Evolutionary conservation across 2,888 invertebrate species (phyloP).

Genomic region (Ophraella communa): DNA sequence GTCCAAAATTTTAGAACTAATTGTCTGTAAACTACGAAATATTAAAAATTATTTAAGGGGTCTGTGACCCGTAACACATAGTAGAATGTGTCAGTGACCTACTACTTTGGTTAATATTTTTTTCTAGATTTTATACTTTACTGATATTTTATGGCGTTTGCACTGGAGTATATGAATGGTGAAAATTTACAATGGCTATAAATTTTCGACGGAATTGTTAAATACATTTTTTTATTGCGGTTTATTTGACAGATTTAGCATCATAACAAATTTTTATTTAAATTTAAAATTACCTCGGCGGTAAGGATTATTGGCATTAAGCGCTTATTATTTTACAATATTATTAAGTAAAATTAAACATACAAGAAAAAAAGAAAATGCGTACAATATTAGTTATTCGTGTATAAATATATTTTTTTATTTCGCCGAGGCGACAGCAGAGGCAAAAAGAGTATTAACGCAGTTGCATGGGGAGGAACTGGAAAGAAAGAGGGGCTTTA

Average conservation of each 20-base stretch:
- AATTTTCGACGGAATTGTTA: slow-evolving; percentile 5
- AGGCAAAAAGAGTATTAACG: no score
- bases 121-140: slow-evolving; percentile 8
- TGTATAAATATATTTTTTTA: no score
- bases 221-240: not conserved
- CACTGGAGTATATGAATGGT: not conserved
- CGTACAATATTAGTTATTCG: no score
- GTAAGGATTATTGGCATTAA: no score
- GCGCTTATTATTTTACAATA: no score
- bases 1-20: slow-evolving; percentile 4
- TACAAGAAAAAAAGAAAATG: no score
- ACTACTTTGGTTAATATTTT: not conserved
- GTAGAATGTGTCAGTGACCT: slow-evolving; percentile 18
- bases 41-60: slow-evolving; percentile 22
- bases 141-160: slow-evolving; percentile 4
- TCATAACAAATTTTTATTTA: no score
- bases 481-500: no score
- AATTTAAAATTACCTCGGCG: no score
- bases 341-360: no score
- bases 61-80: slow-evolving; percentile 8
- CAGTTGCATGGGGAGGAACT: no score
- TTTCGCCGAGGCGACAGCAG: no score
- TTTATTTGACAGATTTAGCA: not conserved
- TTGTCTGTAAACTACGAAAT: slow-evolving; percentile 18
- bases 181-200: slow-evolving; percentile 8